phyloP scores from a whole-genome alignment of 2,888 invertebrate species.

The Helleia helle region DNA sequence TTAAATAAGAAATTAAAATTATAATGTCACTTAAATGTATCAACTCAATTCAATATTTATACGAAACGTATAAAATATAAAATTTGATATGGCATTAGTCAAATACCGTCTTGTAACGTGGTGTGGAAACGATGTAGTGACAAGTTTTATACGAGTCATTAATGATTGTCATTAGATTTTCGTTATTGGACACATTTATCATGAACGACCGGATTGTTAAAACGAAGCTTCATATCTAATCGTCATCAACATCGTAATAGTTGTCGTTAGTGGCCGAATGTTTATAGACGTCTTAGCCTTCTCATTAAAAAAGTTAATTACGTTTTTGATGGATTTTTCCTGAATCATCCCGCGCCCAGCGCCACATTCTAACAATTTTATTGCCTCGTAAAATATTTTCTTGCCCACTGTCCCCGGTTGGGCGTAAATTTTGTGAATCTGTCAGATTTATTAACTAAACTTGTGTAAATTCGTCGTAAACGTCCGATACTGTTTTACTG shows the following conservation, averaged over 20 bases:
- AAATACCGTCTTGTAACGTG: not conserved
- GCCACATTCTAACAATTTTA: constrained; percentile 48
- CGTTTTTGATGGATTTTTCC: constrained; percentile 40
- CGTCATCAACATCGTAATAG: not conserved
- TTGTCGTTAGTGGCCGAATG: not conserved
- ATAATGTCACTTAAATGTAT: no score
- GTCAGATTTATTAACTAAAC: constrained; percentile 67
- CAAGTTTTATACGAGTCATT: not conserved
- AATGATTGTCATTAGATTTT: not conserved
- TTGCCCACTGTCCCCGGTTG: constrained; percentile 41
- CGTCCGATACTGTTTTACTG: constrained; percentile 60
- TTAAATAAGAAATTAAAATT: no score
- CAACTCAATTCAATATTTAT: no score
- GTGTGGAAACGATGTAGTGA: not conserved
- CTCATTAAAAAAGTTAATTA: constrained; percentile 45
- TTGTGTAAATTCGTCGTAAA: constrained; percentile 69
- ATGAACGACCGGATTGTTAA: not conserved
- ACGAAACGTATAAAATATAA: not conserved
- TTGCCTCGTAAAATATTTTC: constrained; percentile 37
- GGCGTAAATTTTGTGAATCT: constrained; percentile 58
- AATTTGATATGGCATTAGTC: not conserved
- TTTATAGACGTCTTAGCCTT: constrained; percentile 1
- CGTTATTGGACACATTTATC: not conserved
- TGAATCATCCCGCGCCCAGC: constrained; percentile 39
- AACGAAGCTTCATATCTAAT: not conserved